phyloP scores from a whole-genome alignment of 1,140 invertebrate species.

The Drosophila ambigua region DNA sequence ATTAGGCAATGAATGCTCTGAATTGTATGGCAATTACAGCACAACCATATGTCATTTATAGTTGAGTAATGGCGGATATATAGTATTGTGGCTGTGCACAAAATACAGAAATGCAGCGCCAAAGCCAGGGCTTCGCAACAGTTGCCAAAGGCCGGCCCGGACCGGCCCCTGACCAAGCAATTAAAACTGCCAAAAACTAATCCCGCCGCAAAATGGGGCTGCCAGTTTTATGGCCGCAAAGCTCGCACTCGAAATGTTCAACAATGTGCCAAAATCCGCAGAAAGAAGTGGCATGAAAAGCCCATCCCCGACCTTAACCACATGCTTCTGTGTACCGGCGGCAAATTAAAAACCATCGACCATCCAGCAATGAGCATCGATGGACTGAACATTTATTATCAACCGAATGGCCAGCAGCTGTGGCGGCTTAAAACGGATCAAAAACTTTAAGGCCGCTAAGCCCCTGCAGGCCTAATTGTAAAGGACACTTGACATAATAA shows the following conservation, averaged over 20 bases:
- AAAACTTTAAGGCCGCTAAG: conserved; percentile 61
- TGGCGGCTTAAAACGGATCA: conserved; percentile 59
- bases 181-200: conserved; percentile 50
- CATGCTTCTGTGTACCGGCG: conserved; percentile 8
- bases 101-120: conserved; percentile 19
- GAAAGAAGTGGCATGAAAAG: conserved; percentile 27
- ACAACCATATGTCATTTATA: conserved; percentile 10
- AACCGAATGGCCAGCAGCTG: conserved; percentile 60
- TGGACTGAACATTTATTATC: conserved; percentile 61
- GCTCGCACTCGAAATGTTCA: conserved; percentile 17
- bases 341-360: conserved; percentile 53
- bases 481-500: conserved; percentile 49
- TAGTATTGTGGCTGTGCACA: neutral
- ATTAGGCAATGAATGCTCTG: neutral
- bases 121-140: neutral
- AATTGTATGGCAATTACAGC: conserved; percentile 1
- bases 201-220: conserved; percentile 62
- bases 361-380: conserved; percentile 32
- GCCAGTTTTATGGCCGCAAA: conserved; percentile 43
- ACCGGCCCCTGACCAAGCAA: conserved; percentile 30
- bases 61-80: conserved; percentile 22
- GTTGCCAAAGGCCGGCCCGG: conserved; percentile 2
- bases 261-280: conserved; percentile 48
- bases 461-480: conserved; percentile 58
- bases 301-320: neutral